Base-by-base conservation (phyloP, 2,888 invertebrate species). In the Drosophila tanythrix region DNA sequence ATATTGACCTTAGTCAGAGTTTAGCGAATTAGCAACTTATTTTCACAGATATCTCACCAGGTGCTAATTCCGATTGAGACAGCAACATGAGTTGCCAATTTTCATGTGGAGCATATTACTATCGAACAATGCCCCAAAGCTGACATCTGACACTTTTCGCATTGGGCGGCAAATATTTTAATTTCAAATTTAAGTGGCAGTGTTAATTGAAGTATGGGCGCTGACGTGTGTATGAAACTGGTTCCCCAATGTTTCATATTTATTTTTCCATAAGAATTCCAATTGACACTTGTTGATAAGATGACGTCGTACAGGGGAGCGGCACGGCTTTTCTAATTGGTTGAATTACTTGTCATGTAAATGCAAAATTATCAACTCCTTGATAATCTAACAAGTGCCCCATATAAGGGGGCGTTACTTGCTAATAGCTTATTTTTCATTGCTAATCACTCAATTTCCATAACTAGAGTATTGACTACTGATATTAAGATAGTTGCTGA, bases 141-240 rank as follows among this genome's bases (percentile, higher is more conserved):
- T 36, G 50, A 51, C 65, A 65, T 55, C 62, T 65, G 80, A 67
- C 88, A 67, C 36, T 62, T 50, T 69, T 59, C 55, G 52, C 55
- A 72, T 40, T 72, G 60, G 71, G 56, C 60, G 58, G 79, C 85
- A 89, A 89, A 89, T 85, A 82, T 85, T 88, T 76, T 76, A 73
- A 84, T 72, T 76, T 88, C 18, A 38, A 60, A 88, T 85, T 88
- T 46, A 62, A 61, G 65, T 29, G 15, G 27, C 31, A 60, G 76
- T 84, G 85, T 18, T 88, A 85, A 85, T 79, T 89, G 74, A 48
- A 59, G 65, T 64, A 15, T 15, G 21, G 29, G 65, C n/a, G 13
- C 55, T 21, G 33, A 18, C n/a, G 15, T 53, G 15, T 10, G 18
- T 50, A 57, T n/a, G 38, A 81, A 84, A 84, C 89, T 73, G 84